Conservation (phyloP, 1,140 invertebrate genomes). For the Hyles vespertilio region DNA sequence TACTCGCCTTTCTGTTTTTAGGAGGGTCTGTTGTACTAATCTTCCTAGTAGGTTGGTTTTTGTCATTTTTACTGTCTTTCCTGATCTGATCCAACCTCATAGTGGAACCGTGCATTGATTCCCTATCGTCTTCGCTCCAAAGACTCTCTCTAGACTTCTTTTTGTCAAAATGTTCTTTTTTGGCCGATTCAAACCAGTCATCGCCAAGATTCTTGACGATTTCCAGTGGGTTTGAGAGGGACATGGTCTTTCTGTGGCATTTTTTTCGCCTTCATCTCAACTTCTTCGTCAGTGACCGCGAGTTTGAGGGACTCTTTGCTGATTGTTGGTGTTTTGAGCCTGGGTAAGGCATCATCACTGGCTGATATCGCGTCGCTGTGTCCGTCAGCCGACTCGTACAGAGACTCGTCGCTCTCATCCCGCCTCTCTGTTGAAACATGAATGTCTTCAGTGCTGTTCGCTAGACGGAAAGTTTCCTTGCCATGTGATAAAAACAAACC, state of each 20-base stretch:
- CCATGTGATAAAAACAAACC: constrained; percentile 16
- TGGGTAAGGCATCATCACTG: constrained; percentile 60
- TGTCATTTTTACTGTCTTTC: constrained; percentile 65
- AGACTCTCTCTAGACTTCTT: constrained; percentile 68
- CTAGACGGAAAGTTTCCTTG: constrained; percentile 25
- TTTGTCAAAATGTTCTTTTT: constrained; percentile 63
- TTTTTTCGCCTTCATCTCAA: constrained; percentile 56
- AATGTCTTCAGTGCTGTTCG: not conserved
- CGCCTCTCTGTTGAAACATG: constrained; percentile 49
- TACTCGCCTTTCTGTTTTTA: constrained; percentile 63
- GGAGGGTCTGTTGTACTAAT: constrained; percentile 49
- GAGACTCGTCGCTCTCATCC: constrained; percentile 67
- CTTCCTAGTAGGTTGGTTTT: constrained; percentile 41
- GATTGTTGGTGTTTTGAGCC: constrained; percentile 58
- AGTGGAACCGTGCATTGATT: constrained; percentile 57
- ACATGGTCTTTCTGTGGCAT: constrained; percentile 86
- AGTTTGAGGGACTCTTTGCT: constrained; percentile 70
- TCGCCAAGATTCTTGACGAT: constrained; percentile 67
- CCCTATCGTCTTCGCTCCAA: constrained; percentile 68
- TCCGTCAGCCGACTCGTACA: constrained; percentile 66
- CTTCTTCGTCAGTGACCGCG: constrained; percentile 62
- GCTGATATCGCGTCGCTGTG: constrained; percentile 69
- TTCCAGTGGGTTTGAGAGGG: constrained; percentile 84
- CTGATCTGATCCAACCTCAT: constrained; percentile 58
- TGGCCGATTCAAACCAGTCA: constrained; percentile 65